Evolutionary conservation across 2,888 invertebrate genomes (phyloP).

Genomic region (Caenorhabditis sp.): DNA sequence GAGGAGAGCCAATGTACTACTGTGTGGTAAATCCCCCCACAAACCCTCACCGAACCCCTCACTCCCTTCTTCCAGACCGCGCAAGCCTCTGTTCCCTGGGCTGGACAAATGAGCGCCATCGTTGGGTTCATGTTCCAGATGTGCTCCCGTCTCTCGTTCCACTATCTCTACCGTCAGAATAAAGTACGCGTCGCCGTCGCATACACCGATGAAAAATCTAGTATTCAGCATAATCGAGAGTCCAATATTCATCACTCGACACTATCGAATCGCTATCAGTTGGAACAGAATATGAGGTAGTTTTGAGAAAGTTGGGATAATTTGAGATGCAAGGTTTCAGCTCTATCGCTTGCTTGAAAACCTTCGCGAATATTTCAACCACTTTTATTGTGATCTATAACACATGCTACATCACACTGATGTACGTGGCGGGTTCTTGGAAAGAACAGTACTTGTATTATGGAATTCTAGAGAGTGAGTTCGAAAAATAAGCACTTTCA

Average conservation of each 20-base stretch:
- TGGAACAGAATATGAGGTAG: conserved; percentile 58
- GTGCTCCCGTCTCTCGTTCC: conserved; percentile 28
- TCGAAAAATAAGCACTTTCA: too few relatives aligned
- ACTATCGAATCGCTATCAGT: conserved; percentile 53
- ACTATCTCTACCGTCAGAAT: conserved; percentile 38
- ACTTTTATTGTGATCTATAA: conserved; percentile 38
- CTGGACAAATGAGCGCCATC: conserved; percentile 37
- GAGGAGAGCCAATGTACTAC: conserved; percentile 41
- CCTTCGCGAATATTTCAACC: conserved; percentile 44
- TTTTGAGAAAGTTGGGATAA: background rate
- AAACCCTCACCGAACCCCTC: background rate
- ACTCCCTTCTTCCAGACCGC: conserved; percentile 37
- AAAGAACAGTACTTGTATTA: conserved; percentile 20
- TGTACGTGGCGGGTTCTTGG: conserved; percentile 15
- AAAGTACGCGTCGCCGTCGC: conserved; percentile 44
- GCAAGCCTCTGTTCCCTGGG: conserved; percentile 33
- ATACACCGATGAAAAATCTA: conserved; percentile 20
- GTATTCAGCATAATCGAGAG: conserved; percentile 38
- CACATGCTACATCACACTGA: conserved; percentile 28
- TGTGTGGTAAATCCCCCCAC: conserved; percentile 56
- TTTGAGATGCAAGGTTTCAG: conserved; percentile 13
- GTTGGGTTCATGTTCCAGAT: conserved; percentile 45
- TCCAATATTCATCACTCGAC: conserved; percentile 34
- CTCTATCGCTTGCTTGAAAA: conserved; percentile 48
- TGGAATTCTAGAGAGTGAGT: conserved; percentile 43